Percentiles rank a stretch among this genome's conserved stretches.
Evolutionary conservation across 2,113 vertebrate genomes (phyloP).

Genomic region (Lanius collurio): DNA sequence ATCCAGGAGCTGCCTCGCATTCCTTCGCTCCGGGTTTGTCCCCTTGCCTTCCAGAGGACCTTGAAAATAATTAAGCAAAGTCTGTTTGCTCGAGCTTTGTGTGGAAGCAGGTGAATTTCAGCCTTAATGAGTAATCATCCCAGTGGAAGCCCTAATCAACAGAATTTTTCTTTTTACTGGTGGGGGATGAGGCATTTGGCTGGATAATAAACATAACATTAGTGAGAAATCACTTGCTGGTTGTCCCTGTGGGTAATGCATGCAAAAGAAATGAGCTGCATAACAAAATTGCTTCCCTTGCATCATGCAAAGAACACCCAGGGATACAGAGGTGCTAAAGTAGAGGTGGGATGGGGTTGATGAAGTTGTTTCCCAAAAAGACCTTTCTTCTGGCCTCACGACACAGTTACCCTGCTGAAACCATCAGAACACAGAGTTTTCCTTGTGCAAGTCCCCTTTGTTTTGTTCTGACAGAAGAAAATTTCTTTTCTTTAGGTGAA

Average conservation of each 20-base stretch:
- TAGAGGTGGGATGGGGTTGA: neutral
- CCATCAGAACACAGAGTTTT: neutral
- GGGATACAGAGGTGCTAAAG: neutral
- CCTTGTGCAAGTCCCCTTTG: neutral
- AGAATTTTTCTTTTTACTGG: neutral
- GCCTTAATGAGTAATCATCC: neutral
- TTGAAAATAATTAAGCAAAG: constrained; percentile 16
- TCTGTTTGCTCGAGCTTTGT: neutral
- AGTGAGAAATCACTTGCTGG: neutral
- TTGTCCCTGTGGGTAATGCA: neutral
- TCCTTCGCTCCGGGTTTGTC: neutral
- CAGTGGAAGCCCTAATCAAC: constrained; percentile 38
- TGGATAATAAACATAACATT: constrained; percentile 12
- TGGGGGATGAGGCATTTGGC: neutral
- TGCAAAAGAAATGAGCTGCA: constrained; percentile 10
- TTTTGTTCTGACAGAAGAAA: constrained; percentile 1
- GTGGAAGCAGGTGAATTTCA: neutral
- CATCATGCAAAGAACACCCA: neutral
- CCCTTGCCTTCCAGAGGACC: neutral
- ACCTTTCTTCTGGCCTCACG: neutral
- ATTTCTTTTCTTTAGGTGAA: constrained; percentile 81
- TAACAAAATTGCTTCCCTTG: constrained; percentile 20
- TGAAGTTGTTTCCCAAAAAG: neutral
- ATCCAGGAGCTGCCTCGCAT: neutral
- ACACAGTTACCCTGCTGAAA: neutral